These are phyloP conservation scores for Pterobdella sp. DNA, from an alignment of 2,888 invertebrate species.

Conservation along the genomic window DNA sequence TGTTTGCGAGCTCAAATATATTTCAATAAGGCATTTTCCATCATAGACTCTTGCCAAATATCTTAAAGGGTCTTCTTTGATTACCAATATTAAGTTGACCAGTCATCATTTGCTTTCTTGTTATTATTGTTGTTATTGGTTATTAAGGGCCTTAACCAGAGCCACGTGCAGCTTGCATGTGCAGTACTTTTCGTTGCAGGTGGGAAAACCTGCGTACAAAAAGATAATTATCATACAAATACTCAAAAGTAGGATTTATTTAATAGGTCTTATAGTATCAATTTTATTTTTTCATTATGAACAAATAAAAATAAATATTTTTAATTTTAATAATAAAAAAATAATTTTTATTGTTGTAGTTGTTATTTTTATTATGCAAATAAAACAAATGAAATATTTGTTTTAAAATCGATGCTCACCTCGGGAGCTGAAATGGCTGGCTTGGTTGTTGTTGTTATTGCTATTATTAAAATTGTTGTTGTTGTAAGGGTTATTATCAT, in stretches of 20 bases:
- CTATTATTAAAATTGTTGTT: not conserved
- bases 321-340: no score
- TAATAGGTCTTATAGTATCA: no score
- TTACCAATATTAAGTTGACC: no score
- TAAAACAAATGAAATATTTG: not conserved
- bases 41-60: no score
- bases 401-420: not conserved
- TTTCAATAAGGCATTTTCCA: no score
- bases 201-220: conserved; percentile 3
- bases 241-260: no score
- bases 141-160: not conserved
- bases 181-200: conserved; percentile 13
- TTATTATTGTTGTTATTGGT: conserved; percentile 11
- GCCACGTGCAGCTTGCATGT: conserved; percentile 9
- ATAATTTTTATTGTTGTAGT: not conserved
- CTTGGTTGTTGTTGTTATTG: not conserved
- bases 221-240: no score
- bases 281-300: no score
- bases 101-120: no score
- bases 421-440: not conserved
- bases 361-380: not conserved
- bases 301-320: no score
- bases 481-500: not conserved
- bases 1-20: no score
- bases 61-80: no score